Evolutionary conservation across 2,888 invertebrate species (phyloP), one percentile per base, ranked within the genome.

Genomic region (Cantharis rufa): DNA sequence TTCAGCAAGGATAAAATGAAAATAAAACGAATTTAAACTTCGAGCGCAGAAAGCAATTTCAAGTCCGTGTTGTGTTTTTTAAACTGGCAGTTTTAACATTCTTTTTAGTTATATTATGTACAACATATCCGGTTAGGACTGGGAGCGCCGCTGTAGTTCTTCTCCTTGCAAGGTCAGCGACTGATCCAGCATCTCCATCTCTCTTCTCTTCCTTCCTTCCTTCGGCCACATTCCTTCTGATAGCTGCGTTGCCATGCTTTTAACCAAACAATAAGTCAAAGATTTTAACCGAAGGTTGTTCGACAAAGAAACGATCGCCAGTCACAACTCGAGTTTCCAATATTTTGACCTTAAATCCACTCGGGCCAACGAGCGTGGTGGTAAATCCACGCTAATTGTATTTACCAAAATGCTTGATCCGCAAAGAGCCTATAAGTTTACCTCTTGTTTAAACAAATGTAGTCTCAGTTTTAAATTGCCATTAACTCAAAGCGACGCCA

Each of bases 131-230:
- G 86, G 86, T 85, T 86, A 79, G 79, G 73, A 72, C 77, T 78
- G 81, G 78, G 79, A 80, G 82, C 80, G 78, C 79, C 76, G 78
- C 80, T 78, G 77, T 81, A 81, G 80, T 83, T 84, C 84, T 84
- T 86, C 86, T 87, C 87, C 87, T 86, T 86, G 87, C 88, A 88
- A 88, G 88, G 88, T 88, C 87, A 88, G 88, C 88, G 88, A 88
- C 88, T 88, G 87, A 87, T 86, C 86, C 86, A 85, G 84, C 86
- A 85, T 81, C 82, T 79, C 82, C 82, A 81, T 83, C 74, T 81
- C 83, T 82, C 83, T 82, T 84, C 82, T 84, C 80, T 84, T 81
- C 85, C 85, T 87, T 87, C 86, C 87, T 87, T 87, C 87, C 87
- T 87, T 87, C 87, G 82, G 81, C 84, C 83, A 82, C 85, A 85